phyloP scores from a whole-genome alignment of 2,888 invertebrate genomes.

The Alcis repandata region DNA sequence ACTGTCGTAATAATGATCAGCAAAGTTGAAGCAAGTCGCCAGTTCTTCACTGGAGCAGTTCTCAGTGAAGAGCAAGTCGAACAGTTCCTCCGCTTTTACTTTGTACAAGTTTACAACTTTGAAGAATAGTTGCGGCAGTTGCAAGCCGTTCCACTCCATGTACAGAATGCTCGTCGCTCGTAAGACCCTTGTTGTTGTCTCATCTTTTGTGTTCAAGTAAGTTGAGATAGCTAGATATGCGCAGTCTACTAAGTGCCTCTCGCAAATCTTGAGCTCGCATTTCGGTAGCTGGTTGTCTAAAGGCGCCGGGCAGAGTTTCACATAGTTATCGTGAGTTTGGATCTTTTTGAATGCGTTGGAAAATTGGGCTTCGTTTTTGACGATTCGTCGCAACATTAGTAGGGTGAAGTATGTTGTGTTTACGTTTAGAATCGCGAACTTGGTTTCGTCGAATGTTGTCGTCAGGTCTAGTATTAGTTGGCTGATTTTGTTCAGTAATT shows the following conservation, averaged over 20 bases:
- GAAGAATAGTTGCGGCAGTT: conserved; percentile 38
- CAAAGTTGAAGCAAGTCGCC: too few species aligned
- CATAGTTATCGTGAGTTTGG: conserved; percentile 35
- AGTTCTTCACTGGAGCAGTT: conserved; percentile 5
- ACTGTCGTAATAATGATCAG: conserved; percentile 29
- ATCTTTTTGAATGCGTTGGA: conserved; percentile 15
- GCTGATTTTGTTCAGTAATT: conserved; percentile 32
- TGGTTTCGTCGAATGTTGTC: conserved; percentile 23
- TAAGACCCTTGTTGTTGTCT: conserved; percentile 31
- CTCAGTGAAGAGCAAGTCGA: conserved; percentile 22
- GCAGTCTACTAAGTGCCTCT: background rate
- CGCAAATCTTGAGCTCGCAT: background rate
- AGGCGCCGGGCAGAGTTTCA: conserved; percentile 37
- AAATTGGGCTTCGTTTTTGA: conserved; percentile 27
- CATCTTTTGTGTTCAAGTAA: conserved; percentile 32
- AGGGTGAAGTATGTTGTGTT: conserved; percentile 37
- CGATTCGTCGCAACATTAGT: conserved; percentile 34
- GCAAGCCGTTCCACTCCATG: conserved; percentile 41
- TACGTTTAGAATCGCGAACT: conserved; percentile 32
- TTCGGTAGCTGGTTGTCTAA: conserved; percentile 26
- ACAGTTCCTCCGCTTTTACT: conserved; percentile 31
- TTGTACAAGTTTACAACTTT: conserved; percentile 34
- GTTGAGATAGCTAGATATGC: conserved; percentile 30
- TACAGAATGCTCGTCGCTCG: conserved; percentile 35
- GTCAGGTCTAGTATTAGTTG: conserved; percentile 30